Conservation (phyloP, 1,140 invertebrate species). For the Apis dorsata region DNA sequence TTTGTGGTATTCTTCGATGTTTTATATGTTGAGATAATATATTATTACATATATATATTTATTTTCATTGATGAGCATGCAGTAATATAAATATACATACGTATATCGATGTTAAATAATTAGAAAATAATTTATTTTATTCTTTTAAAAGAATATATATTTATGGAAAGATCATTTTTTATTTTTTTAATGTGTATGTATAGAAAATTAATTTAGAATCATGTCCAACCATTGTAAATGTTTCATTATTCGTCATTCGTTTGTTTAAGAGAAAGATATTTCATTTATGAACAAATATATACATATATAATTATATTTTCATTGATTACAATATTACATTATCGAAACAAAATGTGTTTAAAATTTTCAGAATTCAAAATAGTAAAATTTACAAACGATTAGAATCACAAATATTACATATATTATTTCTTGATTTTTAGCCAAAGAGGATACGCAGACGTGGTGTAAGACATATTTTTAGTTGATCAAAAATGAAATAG, state of each 20-base stretch:
- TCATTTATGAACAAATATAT: too few relatives aligned
- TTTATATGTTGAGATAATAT: not conserved
- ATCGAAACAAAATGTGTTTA: too few relatives aligned
- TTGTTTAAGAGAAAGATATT: too few relatives aligned
- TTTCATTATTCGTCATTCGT: not conserved
- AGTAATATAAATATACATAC: not conserved
- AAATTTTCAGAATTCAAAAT: too few relatives aligned
- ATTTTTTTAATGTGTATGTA: not conserved
- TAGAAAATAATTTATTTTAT: not conserved
- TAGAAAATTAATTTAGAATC: not conserved
- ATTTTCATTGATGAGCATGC: not conserved
- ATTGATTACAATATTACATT: too few relatives aligned
- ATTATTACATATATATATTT: not conserved
- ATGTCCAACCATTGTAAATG: not conserved
- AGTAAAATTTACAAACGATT: not conserved
- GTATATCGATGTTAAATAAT: too few relatives aligned
- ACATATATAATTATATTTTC: too few relatives aligned
- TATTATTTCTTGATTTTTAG: constrained; percentile 66
- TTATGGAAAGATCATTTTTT: not conserved
- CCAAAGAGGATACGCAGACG: constrained; percentile 76
- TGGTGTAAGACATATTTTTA: constrained; percentile 73
- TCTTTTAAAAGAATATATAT: not conserved
- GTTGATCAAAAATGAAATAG: constrained; percentile 48
- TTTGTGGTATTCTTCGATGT: too few relatives aligned
- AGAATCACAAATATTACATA: constrained; percentile 12